These are phyloP conservation scores for Umimayanthus chanpuru DNA, from an alignment of 92 coral and sea anemone genomes.

Conservation along the genomic window DNA sequence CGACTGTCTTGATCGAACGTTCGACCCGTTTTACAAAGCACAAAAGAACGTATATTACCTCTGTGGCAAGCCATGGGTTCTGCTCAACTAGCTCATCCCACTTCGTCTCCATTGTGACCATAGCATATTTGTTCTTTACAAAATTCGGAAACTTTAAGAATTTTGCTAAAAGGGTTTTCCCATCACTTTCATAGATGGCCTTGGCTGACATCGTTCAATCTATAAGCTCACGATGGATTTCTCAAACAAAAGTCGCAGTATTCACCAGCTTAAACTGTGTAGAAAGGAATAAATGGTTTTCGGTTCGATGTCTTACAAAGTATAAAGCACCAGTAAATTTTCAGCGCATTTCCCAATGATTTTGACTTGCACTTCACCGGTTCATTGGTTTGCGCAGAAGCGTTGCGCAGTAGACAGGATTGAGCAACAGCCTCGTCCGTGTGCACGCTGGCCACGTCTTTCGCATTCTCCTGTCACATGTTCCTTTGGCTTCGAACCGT, in stretches of 20 bases:
- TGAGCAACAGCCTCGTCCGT: conserved; percentile 38
- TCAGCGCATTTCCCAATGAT: neutral
- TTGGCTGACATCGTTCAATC: conserved; percentile 83
- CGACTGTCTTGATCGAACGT: neutral
- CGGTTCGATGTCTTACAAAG: neutral
- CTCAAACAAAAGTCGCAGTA: neutral
- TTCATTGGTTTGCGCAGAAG: conserved; percentile 19
- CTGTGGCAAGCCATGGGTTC: conserved; percentile 80
- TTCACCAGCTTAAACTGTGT: neutral
- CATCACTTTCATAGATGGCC: conserved; percentile 93
- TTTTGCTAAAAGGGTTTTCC: conserved; percentile 79
- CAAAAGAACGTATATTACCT: conserved; percentile 56
- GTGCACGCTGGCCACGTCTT: conserved; percentile 25
- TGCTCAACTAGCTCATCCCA: conserved; percentile 77
- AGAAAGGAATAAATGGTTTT: neutral
- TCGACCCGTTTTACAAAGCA: neutral
- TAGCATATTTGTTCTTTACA: conserved; percentile 72
- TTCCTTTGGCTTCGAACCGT: neutral
- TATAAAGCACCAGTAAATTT: neutral
- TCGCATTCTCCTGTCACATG: conserved; percentile 32
- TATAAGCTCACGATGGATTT: neutral
- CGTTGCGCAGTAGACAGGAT: conserved; percentile 31
- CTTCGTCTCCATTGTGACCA: conserved; percentile 62
- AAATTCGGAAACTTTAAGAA: conserved; percentile 64
- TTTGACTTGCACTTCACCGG: neutral